Evolutionary conservation across 2,113 vertebrate species (phyloP).

Genomic region (Phainopepla nitens): DNA sequence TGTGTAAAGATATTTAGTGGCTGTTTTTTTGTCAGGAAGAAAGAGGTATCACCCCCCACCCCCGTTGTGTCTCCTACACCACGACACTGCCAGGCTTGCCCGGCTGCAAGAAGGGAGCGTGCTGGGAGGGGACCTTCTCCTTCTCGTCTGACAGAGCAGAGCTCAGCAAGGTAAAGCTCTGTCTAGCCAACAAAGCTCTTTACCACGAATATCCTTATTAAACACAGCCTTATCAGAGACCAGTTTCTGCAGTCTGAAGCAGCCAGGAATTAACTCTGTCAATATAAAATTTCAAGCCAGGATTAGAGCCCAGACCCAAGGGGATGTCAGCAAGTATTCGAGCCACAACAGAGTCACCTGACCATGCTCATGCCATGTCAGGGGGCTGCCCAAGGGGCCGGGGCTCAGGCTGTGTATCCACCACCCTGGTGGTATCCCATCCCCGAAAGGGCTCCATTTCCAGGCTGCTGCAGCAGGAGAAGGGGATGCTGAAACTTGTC

Average conservation of each 20-base stretch:
- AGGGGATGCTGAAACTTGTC: background rate
- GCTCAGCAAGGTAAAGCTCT: conserved; percentile 46
- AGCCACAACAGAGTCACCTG: background rate
- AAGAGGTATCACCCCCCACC: background rate
- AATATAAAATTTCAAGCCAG: conserved; percentile 46
- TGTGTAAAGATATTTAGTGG: background rate
- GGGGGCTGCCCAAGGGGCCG: accelerated
- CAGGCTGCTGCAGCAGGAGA: background rate
- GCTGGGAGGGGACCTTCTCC: background rate
- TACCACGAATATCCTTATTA: conserved; percentile 51
- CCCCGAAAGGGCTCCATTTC: accelerated
- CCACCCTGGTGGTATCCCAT: background rate
- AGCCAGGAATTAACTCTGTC: conserved; percentile 47
- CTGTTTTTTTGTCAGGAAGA: background rate
- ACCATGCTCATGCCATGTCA: accelerated
- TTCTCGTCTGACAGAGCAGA: background rate
- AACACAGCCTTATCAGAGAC: conserved; percentile 59
- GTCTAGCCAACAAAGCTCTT: conserved; percentile 64
- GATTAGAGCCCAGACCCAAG: conserved; percentile 21
- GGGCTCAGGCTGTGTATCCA: background rate
- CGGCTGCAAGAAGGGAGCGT: background rate
- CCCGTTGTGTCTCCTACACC: background rate
- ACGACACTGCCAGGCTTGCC: background rate
- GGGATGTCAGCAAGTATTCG: accelerated
- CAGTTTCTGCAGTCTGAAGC: conserved; percentile 48